These are phyloP conservation scores for Aythya baeri DNA, from an alignment of 2,113 vertebrate genomes.

Conservation along the genomic window DNA sequence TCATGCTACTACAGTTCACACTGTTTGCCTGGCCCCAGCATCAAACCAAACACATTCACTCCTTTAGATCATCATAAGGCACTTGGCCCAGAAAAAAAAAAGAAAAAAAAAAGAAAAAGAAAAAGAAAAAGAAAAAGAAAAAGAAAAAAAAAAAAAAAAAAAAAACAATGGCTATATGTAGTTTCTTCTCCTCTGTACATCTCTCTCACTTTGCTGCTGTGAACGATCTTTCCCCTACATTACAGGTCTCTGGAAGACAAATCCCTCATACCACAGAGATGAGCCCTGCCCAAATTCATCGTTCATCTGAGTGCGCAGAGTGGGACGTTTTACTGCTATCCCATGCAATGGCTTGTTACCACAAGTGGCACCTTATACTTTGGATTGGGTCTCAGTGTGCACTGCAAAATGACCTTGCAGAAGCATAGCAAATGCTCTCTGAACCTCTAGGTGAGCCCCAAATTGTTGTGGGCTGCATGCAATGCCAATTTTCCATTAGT, in stretches of 20 bases:
- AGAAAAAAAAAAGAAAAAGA: no score
- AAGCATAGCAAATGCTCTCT: neutral
- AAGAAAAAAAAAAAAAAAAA: no score
- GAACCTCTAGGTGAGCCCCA: neutral
- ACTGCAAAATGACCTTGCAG: neutral
- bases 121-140: no score
- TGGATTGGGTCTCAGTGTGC: neutral
- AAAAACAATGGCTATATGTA: neutral
- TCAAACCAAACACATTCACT: neutral
- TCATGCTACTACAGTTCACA: neutral
- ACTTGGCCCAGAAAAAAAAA: fast-evolving
- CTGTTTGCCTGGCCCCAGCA: neutral
- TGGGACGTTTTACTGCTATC: neutral
- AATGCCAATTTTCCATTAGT: neutral
- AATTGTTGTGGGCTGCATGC: neutral
- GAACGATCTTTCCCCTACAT: neutral
- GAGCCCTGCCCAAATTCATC: neutral
- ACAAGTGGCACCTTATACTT: fast-evolving
- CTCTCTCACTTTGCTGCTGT: neutral
- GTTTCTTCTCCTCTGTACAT: neutral
- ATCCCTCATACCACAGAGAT: neutral
- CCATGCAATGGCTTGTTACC: neutral
- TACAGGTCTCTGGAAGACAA: neutral
- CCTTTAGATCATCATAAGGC: neutral
- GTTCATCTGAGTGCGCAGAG: fast-evolving